Evolutionary conservation across 2,113 vertebrate genomes (phyloP), one percentile per base, ranked within the genome.

Genomic region (Orientallactaga bullata): DNA sequence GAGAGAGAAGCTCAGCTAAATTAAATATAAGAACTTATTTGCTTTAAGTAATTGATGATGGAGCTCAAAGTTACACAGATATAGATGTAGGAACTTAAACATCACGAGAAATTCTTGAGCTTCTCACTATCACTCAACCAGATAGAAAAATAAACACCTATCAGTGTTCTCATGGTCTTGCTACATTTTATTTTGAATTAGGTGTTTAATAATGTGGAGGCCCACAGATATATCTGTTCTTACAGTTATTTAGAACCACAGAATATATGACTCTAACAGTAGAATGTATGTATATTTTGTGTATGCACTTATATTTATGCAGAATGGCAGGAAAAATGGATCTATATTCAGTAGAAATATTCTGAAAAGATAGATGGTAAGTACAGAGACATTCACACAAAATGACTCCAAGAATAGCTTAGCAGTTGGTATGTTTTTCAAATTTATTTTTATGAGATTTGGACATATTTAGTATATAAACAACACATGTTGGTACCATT

Each of bases 21-120:
- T 85, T 69, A 90, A 86, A 37, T 95, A 84, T 7, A 84, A 20
- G 21, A 94, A 91, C 84, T 83, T 91, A 88, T 94, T 94, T 91
- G 6, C 20, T 84, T 84, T 74, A 69, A 17, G 3, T 92, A 81
- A 93, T 83, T 66, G 17, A 90, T 55, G 32, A 88, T 47, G 89
- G 23, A 76, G 39, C 82, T 89, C 7, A 87, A n/a, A 81, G 5
- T 79, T 91, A 82, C 23, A n/a, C 17, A 77, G 35, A 51, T 72
- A 11, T 30, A 92, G 71, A 71, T 61, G 20, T 4, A 42, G 30
- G 26, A 17, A 4, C 7, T 91, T 39, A 94, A 61, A 85, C 77
- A 21, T 71, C 65, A 61, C n/a, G n/a, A 55, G 73, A 0, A 58
- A 0, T 37, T 90, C 42, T 47, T 47, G 42, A 47, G 42, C 42